Evolutionary conservation across 2,888 invertebrate genomes (phyloP), one percentile per base, ranked within the genome.

Genomic region (Pterostichus niger): DNA sequence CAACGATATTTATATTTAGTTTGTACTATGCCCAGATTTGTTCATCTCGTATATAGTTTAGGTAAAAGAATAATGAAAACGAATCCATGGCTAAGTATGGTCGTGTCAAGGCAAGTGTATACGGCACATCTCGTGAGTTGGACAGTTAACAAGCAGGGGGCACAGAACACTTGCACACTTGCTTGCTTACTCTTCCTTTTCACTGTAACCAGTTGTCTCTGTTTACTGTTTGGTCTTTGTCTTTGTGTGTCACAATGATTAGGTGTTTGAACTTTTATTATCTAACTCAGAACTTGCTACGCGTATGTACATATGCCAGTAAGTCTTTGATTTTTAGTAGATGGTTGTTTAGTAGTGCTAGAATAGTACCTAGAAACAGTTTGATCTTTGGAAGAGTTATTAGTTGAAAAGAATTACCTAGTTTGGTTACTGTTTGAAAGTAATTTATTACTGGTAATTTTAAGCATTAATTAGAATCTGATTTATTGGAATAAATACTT

Each of bases 111-210:
- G 54, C 54, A 15, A 54, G 6, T 6, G 54, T 54, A 54, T 54
- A 13, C 54, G 17, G 13, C 56, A 56, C 56, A 56, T 17, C n/a
- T 31, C 7, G 31, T 9, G 31, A 11, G 31, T 59, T 10, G 31
- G 35, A 64, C 64, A 35, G 64, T 13, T 64, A 64, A 64, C 64
- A 64, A 64, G 64, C 64, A 64, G 35, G 64, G 64, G 64, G 10
- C 13, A 11, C 33, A 31, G 54, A 56, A 56, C 15, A 59, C 59
- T 31, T 59, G 64, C 64, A 64, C 59, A 24, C 59, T 59, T 40
- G 40, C 59, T 59, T 40, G 40, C 40, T 49, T 49, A 49, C 49
- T 49, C 49, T 49, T 49, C n/a, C 49, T 49, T 49, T 49, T 49
- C 6, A 49, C 49, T 49, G 49, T n/a, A 49, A 49, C 49, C 49